Base-by-base conservation (phyloP, 2,888 invertebrate species). In the Latheticus oryzae region DNA sequence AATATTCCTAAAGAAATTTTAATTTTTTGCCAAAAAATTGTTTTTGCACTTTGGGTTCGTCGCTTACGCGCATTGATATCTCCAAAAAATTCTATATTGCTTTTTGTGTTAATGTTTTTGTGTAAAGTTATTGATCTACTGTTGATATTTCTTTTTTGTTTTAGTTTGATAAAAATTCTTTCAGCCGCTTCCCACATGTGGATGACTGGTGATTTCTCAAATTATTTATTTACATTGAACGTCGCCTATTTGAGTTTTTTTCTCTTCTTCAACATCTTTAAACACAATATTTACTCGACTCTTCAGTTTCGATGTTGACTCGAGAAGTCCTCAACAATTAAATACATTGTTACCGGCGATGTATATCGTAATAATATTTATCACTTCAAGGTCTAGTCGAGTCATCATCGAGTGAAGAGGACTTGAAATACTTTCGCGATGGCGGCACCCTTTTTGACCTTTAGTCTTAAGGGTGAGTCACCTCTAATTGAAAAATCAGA, bases 241-340 rank as follows among this genome's bases (percentile, higher is more conserved):
- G 62, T 28, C 51, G 51, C 35, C 58, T 62, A 59, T 56, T 58
- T 28, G 15, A 45, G 45, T 45, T 45, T 30, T 28, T 45, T 45
- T 45, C 48, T 55, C 40, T 28, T 38, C 55, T 58, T 42, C 52
- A 58, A 54, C 57, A 59, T 60, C 54, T 32, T 63, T 62, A 60
- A 60, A 66, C 56, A 67, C 61, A 68, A 68, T 68, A 67, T 68
- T 68, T 68, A 65, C 66, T 53, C 56, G 58, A 50, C 67, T 62
- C 68, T 68, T 62, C 60, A 66, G 60, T 57, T 57, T 50, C 51
- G 56, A 62, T 68, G 68, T 63, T 63, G 63, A 61, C 56, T 63
- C 57, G 62, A 62, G 60, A 54, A 66, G 52, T 56, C 54, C 66
- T 66, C 50, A 45, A 68, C 66, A 69, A 69, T 69, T 69, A 69